phyloP scores from a whole-genome alignment of 2,888 invertebrate species.

The Acrobasis repandana region DNA sequence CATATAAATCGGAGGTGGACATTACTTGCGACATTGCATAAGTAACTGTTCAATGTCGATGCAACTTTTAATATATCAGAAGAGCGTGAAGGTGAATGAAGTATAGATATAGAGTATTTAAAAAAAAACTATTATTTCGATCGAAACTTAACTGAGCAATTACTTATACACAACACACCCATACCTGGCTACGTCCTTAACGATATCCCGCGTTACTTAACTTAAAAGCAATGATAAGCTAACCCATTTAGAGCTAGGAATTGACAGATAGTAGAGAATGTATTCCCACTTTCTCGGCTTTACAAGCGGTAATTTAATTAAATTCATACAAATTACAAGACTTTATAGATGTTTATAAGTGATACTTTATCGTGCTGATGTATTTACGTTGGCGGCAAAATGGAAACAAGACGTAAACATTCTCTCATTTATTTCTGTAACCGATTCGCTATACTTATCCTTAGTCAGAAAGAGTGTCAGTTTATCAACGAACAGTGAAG shows the following conservation, averaged over 20 bases:
- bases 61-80: too few relatives aligned
- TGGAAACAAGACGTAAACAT: neutral
- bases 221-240: slow-evolving; percentile 59
- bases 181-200: slow-evolving; percentile 28
- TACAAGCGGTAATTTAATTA: slow-evolving; percentile 1
- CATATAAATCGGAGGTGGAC: too few relatives aligned
- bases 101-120: neutral
- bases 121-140: neutral
- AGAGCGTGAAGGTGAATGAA: too few relatives aligned
- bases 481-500: too few relatives aligned
- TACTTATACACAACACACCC: neutral
- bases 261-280: slow-evolving; percentile 26
- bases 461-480: too few relatives aligned
- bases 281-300: slow-evolving; percentile 17
- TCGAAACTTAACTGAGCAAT: neutral
- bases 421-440: neutral
- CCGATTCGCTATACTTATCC: neutral
- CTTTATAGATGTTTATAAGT: neutral
- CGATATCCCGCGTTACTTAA: slow-evolving; percentile 52
- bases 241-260: slow-evolving; percentile 32
- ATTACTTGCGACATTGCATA: too few relatives aligned
- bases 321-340: slow-evolving; percentile 5
- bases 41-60: too few relatives aligned
- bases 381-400: neutral
- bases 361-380: neutral